Evolutionary conservation across 2,113 vertebrate genomes (phyloP).

Genomic region (Otocyon megalotis): DNA sequence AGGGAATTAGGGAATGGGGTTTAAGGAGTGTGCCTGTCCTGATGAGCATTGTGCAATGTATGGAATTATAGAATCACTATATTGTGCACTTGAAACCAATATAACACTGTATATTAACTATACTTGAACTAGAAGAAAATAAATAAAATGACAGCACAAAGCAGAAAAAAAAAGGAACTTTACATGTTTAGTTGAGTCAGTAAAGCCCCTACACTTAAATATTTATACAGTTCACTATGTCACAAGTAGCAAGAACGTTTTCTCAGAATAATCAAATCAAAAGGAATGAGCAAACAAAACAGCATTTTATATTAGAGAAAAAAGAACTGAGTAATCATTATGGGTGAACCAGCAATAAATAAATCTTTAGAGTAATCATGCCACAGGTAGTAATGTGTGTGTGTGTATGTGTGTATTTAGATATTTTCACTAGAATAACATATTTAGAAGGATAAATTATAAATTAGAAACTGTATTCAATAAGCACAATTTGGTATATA

Average conservation of each 20-base stretch:
- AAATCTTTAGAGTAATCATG: neutral
- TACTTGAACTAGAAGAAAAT: neutral
- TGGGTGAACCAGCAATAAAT: neutral
- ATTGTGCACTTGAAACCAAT: neutral
- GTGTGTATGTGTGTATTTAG: neutral
- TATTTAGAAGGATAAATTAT: neutral
- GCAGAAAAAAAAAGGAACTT: neutral
- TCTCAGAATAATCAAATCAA: neutral
- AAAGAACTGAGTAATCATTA: neutral
- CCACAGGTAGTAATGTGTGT: neutral
- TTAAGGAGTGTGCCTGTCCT: neutral
- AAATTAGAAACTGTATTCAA: neutral
- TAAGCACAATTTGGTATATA: neutral
- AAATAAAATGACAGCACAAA: neutral
- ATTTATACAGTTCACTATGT: neutral
- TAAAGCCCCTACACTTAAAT: neutral
- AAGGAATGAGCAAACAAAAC: neutral
- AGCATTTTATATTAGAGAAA: neutral
- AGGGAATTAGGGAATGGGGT: neutral
- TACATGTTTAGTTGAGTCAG: neutral
- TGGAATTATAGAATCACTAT: neutral
- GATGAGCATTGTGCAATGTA: neutral
- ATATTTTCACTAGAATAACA: neutral
- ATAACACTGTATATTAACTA: neutral
- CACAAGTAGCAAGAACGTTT: neutral